Percentiles rank a stretch among this genome's conserved stretches.
phyloP scores from a whole-genome alignment of 2,888 invertebrate species.

The Carpatolechia fugitivella region DNA sequence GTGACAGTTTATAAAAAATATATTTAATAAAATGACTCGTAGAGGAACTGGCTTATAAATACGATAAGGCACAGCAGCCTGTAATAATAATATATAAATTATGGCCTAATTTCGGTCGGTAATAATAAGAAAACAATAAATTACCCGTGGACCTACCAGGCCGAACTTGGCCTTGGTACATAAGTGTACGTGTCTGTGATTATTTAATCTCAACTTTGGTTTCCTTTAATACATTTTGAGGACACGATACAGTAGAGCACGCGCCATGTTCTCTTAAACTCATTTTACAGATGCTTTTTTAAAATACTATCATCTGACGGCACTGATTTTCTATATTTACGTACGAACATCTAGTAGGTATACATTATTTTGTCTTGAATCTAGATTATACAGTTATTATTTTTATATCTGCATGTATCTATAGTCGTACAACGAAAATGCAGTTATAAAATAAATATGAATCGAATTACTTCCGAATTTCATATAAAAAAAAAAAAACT shows the following conservation, averaged over 20 bases:
- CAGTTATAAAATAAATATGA: not conserved
- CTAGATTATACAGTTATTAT: not conserved
- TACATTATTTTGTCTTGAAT: not conserved
- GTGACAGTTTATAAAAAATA: slow-evolving; percentile 47
- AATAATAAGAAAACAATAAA: no score
- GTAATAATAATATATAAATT: slow-evolving; percentile 19
- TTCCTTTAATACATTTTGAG: no score
- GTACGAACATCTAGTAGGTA: no score
- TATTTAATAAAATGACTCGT: slow-evolving; percentile 61
- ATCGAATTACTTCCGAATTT: slow-evolving; percentile 5
- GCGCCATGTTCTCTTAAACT: no score
- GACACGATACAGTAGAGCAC: no score
- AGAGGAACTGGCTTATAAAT: slow-evolving; percentile 52
- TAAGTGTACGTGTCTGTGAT: no score
- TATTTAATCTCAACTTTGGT: no score
- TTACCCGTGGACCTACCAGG: not conserved
- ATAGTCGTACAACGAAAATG: not conserved
- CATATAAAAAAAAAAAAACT: not conserved
- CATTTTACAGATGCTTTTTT: no score
- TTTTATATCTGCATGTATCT: no score
- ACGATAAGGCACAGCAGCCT: slow-evolving; percentile 54
- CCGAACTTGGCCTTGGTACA: not conserved
- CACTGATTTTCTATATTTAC: not conserved
- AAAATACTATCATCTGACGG: not conserved
- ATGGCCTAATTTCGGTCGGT: slow-evolving; percentile 29